Conservation (phyloP, 1,140 invertebrate species). For the Ganaspis sp. region DNA sequence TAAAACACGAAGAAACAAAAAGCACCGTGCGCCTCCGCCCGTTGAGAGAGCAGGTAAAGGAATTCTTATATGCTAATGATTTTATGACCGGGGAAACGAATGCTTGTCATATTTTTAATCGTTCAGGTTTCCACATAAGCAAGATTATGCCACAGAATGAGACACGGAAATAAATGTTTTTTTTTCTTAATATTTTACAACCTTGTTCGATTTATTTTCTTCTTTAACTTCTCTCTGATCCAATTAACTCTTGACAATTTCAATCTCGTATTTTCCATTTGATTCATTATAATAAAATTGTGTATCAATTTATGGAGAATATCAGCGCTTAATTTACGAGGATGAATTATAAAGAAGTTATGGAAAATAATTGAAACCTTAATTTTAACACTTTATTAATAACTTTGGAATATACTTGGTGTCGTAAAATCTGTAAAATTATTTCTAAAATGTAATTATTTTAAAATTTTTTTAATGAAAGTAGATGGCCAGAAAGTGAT, state of each 20-base stretch:
- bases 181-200: slow-evolving; percentile 31
- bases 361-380: too few species aligned
- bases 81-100: slow-evolving; percentile 77
- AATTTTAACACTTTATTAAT: too few species aligned
- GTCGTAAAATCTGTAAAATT: too few species aligned
- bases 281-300: too few species aligned
- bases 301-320: too few species aligned
- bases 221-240: background rate
- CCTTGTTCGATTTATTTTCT: slow-evolving; percentile 7
- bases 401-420: too few species aligned
- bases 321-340: too few species aligned
- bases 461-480: too few species aligned
- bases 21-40: slow-evolving; percentile 44
- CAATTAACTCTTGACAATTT: background rate
- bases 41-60: slow-evolving; percentile 71
- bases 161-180: slow-evolving; percentile 58
- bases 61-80: slow-evolving; percentile 78
- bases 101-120: slow-evolving; percentile 77
- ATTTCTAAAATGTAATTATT: too few species aligned
- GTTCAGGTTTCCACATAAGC: slow-evolving; percentile 64
- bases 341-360: too few species aligned
- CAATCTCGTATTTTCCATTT: background rate
- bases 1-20: slow-evolving; percentile 52
- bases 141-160: slow-evolving; percentile 46
- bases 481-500: too few species aligned